These are phyloP conservation scores for Ifrita kowaldi DNA, from an alignment of 2,113 vertebrate species.

Conservation along the genomic window DNA sequence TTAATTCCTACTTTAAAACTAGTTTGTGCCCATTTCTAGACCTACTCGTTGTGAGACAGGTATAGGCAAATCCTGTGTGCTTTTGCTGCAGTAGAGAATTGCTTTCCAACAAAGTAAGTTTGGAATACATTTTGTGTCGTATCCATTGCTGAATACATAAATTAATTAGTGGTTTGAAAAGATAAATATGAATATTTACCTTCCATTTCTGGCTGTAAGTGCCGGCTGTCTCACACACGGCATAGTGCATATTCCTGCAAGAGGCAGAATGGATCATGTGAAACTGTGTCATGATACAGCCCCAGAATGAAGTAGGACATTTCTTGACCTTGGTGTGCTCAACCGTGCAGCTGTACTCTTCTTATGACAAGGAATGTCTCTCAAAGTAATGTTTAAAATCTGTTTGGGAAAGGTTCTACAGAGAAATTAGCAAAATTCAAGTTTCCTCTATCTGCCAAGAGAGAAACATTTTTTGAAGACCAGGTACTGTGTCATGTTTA, in stretches of 20 bases:
- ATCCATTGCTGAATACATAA: background rate
- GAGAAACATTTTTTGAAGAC: background rate
- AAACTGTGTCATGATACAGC: conserved; percentile 1
- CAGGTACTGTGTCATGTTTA: background rate
- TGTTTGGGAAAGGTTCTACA: background rate
- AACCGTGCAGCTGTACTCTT: background rate
- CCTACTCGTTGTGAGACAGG: background rate
- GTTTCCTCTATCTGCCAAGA: background rate
- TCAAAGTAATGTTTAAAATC: background rate
- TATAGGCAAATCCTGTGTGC: background rate
- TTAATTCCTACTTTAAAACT: background rate
- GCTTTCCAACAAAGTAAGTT: background rate
- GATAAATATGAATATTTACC: background rate
- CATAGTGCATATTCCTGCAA: rapidly evolving
- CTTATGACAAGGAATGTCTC: background rate
- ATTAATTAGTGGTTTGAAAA: background rate
- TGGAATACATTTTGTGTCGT: background rate
- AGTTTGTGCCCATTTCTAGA: background rate
- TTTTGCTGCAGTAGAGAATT: background rate
- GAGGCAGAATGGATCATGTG: background rate
- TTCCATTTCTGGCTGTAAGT: background rate
- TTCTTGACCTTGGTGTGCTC: conserved; percentile 28
- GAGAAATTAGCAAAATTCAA: background rate
- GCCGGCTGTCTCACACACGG: background rate
- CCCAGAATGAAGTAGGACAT: background rate